A percentile compares a stretch with the other conserved stretches of the same genome.
Conservation (phyloP, 2,888 invertebrate genomes). For the Napeogenes sylphis region DNA sequence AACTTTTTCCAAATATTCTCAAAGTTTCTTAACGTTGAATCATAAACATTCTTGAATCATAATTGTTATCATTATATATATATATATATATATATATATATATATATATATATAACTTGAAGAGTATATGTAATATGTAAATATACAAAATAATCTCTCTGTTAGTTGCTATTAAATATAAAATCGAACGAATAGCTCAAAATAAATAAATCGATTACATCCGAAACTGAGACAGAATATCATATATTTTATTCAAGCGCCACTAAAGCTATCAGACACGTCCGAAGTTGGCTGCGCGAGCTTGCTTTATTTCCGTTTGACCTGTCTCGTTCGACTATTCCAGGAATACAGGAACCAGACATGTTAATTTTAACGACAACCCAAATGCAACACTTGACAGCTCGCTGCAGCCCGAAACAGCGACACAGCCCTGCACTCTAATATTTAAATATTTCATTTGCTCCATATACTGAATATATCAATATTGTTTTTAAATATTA, state of each 20-base stretch:
- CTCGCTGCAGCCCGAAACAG: conserved; percentile 44
- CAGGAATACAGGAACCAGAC: conserved; percentile 63
- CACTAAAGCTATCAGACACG: conserved; percentile 63
- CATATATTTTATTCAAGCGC: conserved; percentile 68
- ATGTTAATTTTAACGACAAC: conserved; percentile 68
- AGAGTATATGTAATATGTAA: too few relatives aligned
- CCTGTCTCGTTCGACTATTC: conserved; percentile 71
- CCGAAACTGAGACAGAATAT: conserved; percentile 37
- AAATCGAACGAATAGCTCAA: neutral
- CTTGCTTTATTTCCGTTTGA: conserved; percentile 74
- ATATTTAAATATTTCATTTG: conserved; percentile 70
- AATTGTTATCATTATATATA: too few relatives aligned
- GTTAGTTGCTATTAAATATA: too few relatives aligned
- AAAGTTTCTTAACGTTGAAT: too few relatives aligned
- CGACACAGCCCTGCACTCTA: conserved; percentile 70
- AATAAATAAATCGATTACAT: neutral
- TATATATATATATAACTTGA: too few relatives aligned
- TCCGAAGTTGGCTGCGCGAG: conserved; percentile 71
- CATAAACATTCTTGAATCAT: too few relatives aligned
- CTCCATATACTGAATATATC: conserved; percentile 26
- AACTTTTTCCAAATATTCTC: too few relatives aligned
- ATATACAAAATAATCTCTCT: too few relatives aligned
- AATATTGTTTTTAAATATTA: too few relatives aligned
- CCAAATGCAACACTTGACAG: conserved; percentile 69
- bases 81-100: too few relatives aligned